Conservation (phyloP, 2,113 vertebrate species). For the Catharus fuscescens region DNA sequence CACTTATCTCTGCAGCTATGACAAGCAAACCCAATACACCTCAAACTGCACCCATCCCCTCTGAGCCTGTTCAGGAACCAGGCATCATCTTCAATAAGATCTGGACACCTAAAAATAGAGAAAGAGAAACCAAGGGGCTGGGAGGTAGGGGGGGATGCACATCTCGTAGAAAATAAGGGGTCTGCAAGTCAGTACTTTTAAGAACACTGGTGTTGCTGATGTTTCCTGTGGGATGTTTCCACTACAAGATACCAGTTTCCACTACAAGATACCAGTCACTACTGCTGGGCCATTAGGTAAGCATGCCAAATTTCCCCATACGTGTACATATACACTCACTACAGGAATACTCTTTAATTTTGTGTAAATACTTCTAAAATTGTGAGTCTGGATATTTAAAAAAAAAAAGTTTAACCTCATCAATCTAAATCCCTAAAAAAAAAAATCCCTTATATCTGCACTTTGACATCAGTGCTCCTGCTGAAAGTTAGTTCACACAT, state of each 20-base stretch:
- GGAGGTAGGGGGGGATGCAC: accelerated
- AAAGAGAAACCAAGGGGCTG: accelerated
- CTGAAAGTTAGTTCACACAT: background rate
- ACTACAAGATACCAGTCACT: background rate
- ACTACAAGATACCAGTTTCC: background rate
- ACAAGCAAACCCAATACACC: background rate
- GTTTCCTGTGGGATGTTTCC: background rate
- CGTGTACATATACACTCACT: background rate
- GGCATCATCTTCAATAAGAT: background rate
- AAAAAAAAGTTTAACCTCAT: background rate
- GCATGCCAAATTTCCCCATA: background rate
- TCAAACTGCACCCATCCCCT: background rate
- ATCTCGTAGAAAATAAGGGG: background rate
- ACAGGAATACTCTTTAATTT: background rate
- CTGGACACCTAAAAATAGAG: background rate
- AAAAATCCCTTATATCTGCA: background rate
- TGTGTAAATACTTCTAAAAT: background rate
- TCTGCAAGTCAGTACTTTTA: background rate
- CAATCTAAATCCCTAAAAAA: background rate
- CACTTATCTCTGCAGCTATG: background rate
- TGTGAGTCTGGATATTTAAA: background rate
- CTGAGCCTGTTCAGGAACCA: background rate
- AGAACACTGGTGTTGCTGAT: background rate
- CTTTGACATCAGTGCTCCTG: background rate
- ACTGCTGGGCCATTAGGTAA: background rate